Evolutionary conservation across 2,888 invertebrate genomes (phyloP).

Genomic region (Cordilura impudica): DNA sequence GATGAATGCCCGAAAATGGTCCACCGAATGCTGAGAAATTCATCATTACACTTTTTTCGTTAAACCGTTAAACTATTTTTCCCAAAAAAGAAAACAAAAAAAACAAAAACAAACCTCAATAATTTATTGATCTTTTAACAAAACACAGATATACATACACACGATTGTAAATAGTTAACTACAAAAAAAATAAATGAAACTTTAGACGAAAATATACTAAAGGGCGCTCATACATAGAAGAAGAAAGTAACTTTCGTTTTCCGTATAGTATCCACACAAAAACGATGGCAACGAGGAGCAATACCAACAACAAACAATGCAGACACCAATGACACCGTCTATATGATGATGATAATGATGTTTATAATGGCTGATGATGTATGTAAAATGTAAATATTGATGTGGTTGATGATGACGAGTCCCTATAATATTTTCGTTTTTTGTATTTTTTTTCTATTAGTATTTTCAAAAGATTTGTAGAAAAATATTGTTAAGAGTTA

Average conservation of each 20-base stretch:
- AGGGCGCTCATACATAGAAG: no score
- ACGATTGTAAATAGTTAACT: neutral
- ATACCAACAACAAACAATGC: neutral
- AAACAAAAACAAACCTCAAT: neutral
- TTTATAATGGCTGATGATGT: conserved; percentile 28
- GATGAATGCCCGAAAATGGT: conserved; percentile 78
- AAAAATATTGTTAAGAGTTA: conserved; percentile 31
- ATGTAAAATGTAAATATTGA: conserved; percentile 2
- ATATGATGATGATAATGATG: conserved; percentile 38
- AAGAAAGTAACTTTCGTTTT: conserved; percentile 63
- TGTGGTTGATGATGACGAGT: conserved; percentile 6
- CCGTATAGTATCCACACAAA: conserved; percentile 53
- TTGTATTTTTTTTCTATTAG: conserved; percentile 2
- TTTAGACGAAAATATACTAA: neutral
- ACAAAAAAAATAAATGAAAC: neutral
- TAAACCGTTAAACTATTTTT: neutral
- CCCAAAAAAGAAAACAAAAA: neutral
- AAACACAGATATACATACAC: conserved; percentile 4
- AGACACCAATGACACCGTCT: conserved; percentile 43
- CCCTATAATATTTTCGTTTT: neutral
- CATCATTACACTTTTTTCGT: conserved; percentile 73
- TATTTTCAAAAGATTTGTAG: neutral
- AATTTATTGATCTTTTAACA: conserved; percentile 42
- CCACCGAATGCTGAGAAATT: conserved; percentile 78
- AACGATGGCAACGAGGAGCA: conserved; percentile 8